Base-by-base conservation (phyloP, 2,113 vertebrate species). In the Anguilla japonica region DNA sequence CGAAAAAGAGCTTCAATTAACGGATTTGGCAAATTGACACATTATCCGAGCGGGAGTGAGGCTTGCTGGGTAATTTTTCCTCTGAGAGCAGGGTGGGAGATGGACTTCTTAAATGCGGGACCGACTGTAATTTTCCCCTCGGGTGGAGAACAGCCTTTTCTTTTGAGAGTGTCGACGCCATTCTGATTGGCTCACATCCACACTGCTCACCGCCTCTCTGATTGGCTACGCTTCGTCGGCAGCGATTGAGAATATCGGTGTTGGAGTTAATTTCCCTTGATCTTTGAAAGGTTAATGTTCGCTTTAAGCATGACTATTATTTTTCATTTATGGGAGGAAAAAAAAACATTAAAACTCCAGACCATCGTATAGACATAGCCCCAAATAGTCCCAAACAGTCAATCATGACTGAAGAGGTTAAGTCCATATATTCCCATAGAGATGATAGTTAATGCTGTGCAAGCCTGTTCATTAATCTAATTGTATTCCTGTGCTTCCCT, bases 1-100 rank as follows among this genome's bases (percentile, higher is more conserved):
- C 56, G 89, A 91, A 86, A 89, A 92, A 91, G 90, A 91, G 90
- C 91, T 93, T 90, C 92, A 94, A 92, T 95, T 93, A 94, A 89
- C 88, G 90, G 93, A 93, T 95, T 93, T 91, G 92, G 89, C 75
- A 90, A 92, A 90, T 94, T 87, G 91, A 91, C 90, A 22, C 26
- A 16, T 50, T 79, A 13, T 13, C 56, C 2, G 91, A 89, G 83
- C 85, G 84, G 71, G 90, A 87, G 89, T 91, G 82, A 86, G 81
- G 67, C 63, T 80, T 82, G 43, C 63, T 84, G 60, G 88, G 83
- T 92, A 88, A 91, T 92, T 91, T 34, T 89, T 87, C 87, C 85
- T 75, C 71, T 34, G 71, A 75, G 20, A 75, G 71, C 34, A 75
- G 81, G 84, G 75, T 87, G 83, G 80, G 90, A 82, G 90, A 89